Evolutionary conservation across 2,113 vertebrate species (phyloP), one percentile per base, ranked within the genome.

Genomic region (Uria aalge): DNA sequence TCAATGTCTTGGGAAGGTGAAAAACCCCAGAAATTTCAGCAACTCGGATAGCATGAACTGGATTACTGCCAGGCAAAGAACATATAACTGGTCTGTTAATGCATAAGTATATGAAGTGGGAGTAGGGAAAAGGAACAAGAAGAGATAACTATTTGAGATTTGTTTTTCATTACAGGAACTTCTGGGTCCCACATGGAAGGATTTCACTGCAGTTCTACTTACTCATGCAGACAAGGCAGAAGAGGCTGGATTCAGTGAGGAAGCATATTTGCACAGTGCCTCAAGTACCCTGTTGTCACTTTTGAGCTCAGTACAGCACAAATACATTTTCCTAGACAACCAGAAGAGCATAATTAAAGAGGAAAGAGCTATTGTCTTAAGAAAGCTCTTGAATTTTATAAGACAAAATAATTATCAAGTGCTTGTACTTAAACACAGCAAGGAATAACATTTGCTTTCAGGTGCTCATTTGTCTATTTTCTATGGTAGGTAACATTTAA

Each of bases 151-250:
- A 93, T 66, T 78, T 83, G 57, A 96, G 30, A 77, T 85, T 87
- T 86, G 76, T 6, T 72, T 91, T 96, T 75, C 94, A 77, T 95
- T 98, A 92, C 96, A 99, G 99, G 97, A 97, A 91, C 98, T 99
- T 89, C 97, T 99, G 50, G 98, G 98, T 85, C 97, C 98, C 88
- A 97, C 94, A 9, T 99, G 99, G 99, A 98, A 78, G 56, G 92
- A 95, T 64, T 98, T 99, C 83, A 97, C 98, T 30, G 93, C 97
- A 55, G 94, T 99, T 53, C 92, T 99, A 87, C 94, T 99, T 45
- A 99, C 98, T 27, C 98, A 99, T 26, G 96, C 98, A 56, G 98
- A 99, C 96, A 95, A 94, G 36, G 86, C 98, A 94, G 88, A 98
- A 97, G 96, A 98, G 81, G 97, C 97, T 74, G 96, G 97, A 68